Base-by-base conservation (phyloP, 2,113 vertebrate genomes). In the Probosciger aterrimus region DNA sequence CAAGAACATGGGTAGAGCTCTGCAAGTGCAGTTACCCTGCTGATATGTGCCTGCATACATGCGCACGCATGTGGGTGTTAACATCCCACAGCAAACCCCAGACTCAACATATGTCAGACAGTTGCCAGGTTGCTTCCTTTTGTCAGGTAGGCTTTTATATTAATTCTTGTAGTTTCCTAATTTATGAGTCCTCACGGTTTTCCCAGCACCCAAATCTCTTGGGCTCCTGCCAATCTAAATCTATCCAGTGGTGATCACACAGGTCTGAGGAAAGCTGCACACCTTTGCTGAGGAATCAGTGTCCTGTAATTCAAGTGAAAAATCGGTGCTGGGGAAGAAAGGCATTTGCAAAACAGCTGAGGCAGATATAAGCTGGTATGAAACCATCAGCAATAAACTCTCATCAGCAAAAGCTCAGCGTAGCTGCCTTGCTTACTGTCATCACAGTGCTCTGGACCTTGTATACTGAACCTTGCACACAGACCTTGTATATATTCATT, bases 351-450 rank as follows among this genome's bases (percentile, higher is more conserved):
- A 63, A 76, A 79, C 71, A 93, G 88, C 57, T 85, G 84, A 94
- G 50, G 59, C 64, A 95, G 71, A 94, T 63, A 88, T 2, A 12
- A 88, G 67, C 41, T 41, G 92, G 87, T 82, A 90, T 0, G 20
- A 94, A 93, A 92, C 75, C 41, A 60, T 47, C 70, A 76, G 60
- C 57, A 91, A 92, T 89, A 90, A 95, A 89, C 44, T 86, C 86
- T 76, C 53, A 88, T 67, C 90, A 93, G 71, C 49, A 90, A 88
- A 93, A 83, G 49, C 82, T 86, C 82, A 77, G 59, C n/a, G 59
- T 74, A 77, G 75, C 49, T 86, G 75, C 53, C 86, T 94, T 88
- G 44, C 75, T 81, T 28, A 59, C 31, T 90, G 85, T 77, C 79
- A 88, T 90, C 92, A 93, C 59, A 81, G 52, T 37, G 44, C 53